Evolutionary conservation across 2,797 vertebrate species (phyloP).

Genomic region (Scleropages formosus): DNA sequence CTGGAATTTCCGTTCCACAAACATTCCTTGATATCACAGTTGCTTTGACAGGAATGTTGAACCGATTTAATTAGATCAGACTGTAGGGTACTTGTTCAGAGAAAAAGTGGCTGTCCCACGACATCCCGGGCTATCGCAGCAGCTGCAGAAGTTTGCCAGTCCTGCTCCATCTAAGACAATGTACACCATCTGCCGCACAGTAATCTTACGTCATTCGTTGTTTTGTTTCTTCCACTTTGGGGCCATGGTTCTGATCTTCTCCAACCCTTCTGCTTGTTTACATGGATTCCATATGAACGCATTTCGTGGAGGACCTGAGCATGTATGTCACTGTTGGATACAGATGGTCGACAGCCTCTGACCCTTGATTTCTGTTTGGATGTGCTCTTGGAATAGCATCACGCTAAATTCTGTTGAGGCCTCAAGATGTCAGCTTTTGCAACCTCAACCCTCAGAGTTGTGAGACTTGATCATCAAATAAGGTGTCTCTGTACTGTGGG

Average conservation of each 20-base stretch:
- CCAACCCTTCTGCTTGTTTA: neutral
- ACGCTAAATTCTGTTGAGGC: slow-evolving; percentile 32
- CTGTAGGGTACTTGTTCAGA: neutral
- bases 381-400: slow-evolving; percentile 28
- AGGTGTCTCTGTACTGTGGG: too few species aligned
- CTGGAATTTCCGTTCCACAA: slow-evolving; percentile 24
- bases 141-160: too few species aligned
- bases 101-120: neutral
- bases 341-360: slow-evolving; percentile 33
- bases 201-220: too few species aligned
- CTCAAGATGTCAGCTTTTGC: slow-evolving; percentile 15
- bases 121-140: neutral
- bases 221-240: too few species aligned
- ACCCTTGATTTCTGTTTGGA: slow-evolving; percentile 18
- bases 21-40: slow-evolving; percentile 26
- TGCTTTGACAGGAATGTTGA: slow-evolving; percentile 18
- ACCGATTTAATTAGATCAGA: slow-evolving; percentile 17
- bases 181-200: too few species aligned
- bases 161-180: too few species aligned
- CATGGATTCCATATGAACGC: neutral
- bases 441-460: neutral
- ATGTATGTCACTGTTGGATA: slow-evolving; percentile 38
- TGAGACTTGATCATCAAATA: too few species aligned
- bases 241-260: too few species aligned
- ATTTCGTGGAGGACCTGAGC: slow-evolving; percentile 27